Evolutionary conservation across 2,113 vertebrate genomes (phyloP).

Genomic region (Nyctereutes procyonoides): DNA sequence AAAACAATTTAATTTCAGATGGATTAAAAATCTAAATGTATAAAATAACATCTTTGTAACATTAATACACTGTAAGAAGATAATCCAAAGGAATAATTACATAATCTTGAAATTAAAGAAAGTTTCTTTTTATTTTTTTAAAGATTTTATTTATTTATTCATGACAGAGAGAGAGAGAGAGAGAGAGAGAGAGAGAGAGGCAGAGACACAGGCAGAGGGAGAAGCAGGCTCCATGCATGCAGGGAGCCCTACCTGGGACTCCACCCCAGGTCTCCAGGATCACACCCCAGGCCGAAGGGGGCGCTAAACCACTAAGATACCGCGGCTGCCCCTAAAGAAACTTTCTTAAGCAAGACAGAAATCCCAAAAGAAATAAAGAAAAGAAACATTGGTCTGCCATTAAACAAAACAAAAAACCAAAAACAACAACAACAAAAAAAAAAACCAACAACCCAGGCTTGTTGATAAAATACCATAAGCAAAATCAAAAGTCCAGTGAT

Average conservation of each 20-base stretch:
- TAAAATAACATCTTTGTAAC: neutral
- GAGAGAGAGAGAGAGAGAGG: too few species aligned
- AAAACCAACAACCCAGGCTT: neutral
- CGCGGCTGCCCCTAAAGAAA: neutral
- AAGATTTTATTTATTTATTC: too few species aligned
- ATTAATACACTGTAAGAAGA: neutral
- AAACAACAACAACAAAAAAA: neutral
- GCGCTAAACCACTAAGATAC: too few species aligned
- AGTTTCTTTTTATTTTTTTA: neutral
- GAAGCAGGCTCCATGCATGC: too few species aligned
- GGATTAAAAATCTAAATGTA: neutral
- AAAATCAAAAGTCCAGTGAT: neutral
- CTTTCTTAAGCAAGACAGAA: slow-evolving; percentile 26
- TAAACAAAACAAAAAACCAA: neutral
- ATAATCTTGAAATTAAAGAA: neutral
- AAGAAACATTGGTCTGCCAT: neutral
- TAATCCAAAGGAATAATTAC: neutral
- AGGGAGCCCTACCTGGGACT: too few species aligned
- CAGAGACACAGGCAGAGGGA: too few species aligned
- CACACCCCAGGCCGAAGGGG: too few species aligned
- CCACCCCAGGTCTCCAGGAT: too few species aligned
- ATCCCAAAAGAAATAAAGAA: neutral
- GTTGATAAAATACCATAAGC: neutral
- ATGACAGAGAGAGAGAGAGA: too few species aligned
- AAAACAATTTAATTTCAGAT: neutral